Base-by-base conservation (phyloP, 2,113 vertebrate species). In the Anolis sagrei region DNA sequence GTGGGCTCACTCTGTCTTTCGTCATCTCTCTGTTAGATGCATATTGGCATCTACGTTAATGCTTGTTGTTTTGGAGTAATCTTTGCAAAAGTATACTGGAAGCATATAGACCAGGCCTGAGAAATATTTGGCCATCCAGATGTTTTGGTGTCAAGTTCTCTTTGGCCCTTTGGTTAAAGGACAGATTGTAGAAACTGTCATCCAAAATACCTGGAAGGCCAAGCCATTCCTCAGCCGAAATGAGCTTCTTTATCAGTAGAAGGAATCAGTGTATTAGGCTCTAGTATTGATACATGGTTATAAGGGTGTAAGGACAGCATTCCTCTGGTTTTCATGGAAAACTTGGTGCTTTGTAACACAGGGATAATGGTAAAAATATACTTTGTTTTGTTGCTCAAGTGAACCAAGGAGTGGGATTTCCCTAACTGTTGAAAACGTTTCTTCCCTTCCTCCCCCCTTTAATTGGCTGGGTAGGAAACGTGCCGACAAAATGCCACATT, bases 401-500 rank as follows among this genome's bases (percentile, higher is more conserved):
- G 27, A 80, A 69, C 25, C 44, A 39, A 84, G 48, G 27, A 62
- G 18, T 80, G 77, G 69, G 77, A 64, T 73, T 80, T 80, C 36
- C 34, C 58, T 44, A 73, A 74, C 39, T 23, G 51, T 39, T 74
- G 29, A 39, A 27, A 84, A 68, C 10, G 13, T 29, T n/a, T n/a
- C 49, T 18, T 44, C 29, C 21, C 4, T 5, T 4, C 1, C 2
- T 11, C 5, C 5, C 5, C 3, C 16, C 39, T 68, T 74, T 27
- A 79, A 73, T 64, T 36, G 23, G 25, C 54, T n/a, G n/a, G 36
- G 16, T 66, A 51, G 54, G 68, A 79, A 83, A 66, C 36, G 32
- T 39, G 76, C n/a, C 36, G 61, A 61, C 36, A 62, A 36, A 66
- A 79, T 25, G 69, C 61, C 76, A 66, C 75, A 66, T 84, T 83